Percentiles rank a stretch among this genome's conserved stretches.
Conservation (phyloP, 1,140 invertebrate species). For the Platyscapa corneri region DNA sequence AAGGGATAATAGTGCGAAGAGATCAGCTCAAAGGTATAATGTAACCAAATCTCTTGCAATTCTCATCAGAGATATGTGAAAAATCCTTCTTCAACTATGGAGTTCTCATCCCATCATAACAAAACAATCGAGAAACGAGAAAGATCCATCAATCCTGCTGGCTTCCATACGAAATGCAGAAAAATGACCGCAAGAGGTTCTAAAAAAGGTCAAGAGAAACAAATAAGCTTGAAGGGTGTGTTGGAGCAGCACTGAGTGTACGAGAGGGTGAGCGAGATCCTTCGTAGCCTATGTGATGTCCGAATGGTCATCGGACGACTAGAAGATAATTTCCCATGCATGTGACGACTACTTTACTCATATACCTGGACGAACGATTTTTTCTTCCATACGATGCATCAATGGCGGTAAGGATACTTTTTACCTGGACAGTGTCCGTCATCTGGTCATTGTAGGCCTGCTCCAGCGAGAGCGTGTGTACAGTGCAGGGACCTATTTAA, state of each 20-base stretch:
- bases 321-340: slow-evolving; percentile 67
- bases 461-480: background rate
- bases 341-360: too few relatives aligned
- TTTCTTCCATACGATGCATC: slow-evolving; percentile 21
- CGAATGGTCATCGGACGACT: slow-evolving; percentile 54
- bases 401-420: slow-evolving; percentile 19
- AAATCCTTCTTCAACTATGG: background rate
- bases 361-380: slow-evolving; percentile 51
- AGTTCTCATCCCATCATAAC: background rate
- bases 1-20: background rate
- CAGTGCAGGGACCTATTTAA: slow-evolving; percentile 62
- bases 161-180: background rate
- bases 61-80: background rate
- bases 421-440: slow-evolving; percentile 68
- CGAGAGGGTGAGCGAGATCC: background rate
- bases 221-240: background rate
- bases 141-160: background rate
- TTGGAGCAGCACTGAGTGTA: background rate
- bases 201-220: background rate
- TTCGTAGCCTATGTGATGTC: background rate
- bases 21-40: too few relatives aligned
- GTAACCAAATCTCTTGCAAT: background rate
- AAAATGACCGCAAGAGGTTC: background rate
- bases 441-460: slow-evolving; percentile 46
- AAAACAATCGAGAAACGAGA: background rate